phyloP scores from a whole-genome alignment of 2,888 invertebrate species.

The Galeopsomyia nigrocyanea region DNA sequence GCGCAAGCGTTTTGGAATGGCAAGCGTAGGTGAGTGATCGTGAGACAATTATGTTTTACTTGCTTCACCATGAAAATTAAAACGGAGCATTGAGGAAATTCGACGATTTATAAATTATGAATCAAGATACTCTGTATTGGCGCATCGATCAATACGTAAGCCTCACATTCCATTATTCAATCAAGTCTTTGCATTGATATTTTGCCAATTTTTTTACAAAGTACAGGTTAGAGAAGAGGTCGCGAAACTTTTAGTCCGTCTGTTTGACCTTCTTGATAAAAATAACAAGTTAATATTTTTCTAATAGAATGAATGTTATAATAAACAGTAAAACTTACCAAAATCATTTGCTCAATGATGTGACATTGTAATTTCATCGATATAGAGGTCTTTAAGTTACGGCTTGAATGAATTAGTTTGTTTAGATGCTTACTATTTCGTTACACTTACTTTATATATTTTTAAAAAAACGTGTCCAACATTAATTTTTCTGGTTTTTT shows the following conservation, averaged over 20 bases:
- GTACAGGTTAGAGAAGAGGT: slow-evolving; percentile 27
- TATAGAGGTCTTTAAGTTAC: not conserved
- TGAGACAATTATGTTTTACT: slow-evolving; percentile 16
- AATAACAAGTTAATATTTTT: slow-evolving; percentile 22
- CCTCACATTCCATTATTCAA: not conserved
- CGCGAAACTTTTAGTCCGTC: slow-evolving; percentile 6
- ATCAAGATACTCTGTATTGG: slow-evolving; percentile 13
- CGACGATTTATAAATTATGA: slow-evolving; percentile 18
- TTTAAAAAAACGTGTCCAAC: not conserved
- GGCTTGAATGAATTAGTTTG: not conserved
- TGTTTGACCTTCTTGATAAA: slow-evolving; percentile 38
- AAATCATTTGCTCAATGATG: not conserved
- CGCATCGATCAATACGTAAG: slow-evolving; percentile 11
- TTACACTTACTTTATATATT: not conserved
- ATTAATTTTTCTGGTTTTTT: not conserved
- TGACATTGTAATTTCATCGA: not conserved
- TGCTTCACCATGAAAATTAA: slow-evolving; percentile 8
- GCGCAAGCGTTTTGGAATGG: not conserved
- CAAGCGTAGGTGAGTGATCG: too few species aligned
- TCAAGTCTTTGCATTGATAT: too few species aligned
- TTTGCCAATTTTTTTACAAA: not conserved
- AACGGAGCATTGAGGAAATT: not conserved
- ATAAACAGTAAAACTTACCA: not conserved
- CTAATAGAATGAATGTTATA: not conserved
- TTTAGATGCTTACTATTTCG: not conserved